Conservation (phyloP, 2,797 vertebrate genomes). For the Myiothlypis coronata region DNA sequence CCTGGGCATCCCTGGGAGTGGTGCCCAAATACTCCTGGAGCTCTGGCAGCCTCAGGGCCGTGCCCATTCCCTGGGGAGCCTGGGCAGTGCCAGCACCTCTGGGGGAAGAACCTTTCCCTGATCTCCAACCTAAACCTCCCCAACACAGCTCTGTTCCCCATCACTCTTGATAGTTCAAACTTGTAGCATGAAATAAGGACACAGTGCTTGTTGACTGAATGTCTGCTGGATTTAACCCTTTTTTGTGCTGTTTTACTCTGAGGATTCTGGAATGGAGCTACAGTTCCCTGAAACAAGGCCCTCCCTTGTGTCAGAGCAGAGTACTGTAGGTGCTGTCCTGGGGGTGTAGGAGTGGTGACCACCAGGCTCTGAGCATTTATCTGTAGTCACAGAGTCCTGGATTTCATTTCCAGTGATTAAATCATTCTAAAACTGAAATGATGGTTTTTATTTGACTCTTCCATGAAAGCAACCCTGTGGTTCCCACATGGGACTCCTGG, state of each 20-base stretch:
- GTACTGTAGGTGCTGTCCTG: background rate
- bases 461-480: background rate
- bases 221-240: background rate
- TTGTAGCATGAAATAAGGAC: background rate
- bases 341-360: too few species aligned
- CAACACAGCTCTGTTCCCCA: background rate
- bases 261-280: background rate
- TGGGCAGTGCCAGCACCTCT: background rate
- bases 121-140: fast-evolving
- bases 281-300: fast-evolving
- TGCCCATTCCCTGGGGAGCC: background rate
- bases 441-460: background rate
- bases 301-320: background rate
- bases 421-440: background rate
- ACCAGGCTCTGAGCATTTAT: background rate
- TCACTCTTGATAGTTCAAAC: background rate
- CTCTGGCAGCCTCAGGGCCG: background rate
- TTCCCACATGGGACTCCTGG: background rate
- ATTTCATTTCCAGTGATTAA: background rate
- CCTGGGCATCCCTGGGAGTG: fast-evolving
- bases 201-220: fast-evolving
- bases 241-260: background rate
- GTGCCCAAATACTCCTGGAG: background rate
- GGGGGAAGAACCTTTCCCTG: background rate
- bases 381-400: background rate